Conservation (phyloP, 2,113 vertebrate genomes). For the Leucopsar rothschildi region DNA sequence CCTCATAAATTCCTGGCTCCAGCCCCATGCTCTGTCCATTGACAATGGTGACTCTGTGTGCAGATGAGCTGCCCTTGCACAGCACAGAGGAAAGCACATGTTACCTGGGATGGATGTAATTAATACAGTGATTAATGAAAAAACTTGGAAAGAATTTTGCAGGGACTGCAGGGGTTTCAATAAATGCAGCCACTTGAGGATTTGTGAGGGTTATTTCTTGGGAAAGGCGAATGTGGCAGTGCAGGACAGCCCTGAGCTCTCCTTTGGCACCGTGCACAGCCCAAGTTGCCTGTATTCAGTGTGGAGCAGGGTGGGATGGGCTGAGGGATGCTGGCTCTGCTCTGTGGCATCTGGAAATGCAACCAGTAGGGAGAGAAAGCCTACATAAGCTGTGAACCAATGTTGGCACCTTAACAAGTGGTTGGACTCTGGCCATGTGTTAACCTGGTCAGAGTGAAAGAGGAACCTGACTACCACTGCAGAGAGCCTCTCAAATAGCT, state of each 20-base stretch:
- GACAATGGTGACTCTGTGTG: conserved; percentile 52
- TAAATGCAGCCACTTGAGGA: not conserved
- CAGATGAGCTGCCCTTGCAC: not conserved
- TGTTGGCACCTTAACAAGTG: not conserved
- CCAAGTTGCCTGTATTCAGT: rapidly evolving
- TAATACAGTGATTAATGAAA: not conserved
- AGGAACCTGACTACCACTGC: not conserved
- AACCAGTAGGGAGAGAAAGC: not conserved
- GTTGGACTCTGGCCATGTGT: not conserved
- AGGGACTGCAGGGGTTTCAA: not conserved
- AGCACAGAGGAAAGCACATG: not conserved
- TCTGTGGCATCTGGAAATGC: not conserved
- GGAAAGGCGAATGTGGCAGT: not conserved
- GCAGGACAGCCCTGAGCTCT: not conserved
- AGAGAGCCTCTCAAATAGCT: not conserved
- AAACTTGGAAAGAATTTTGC: not conserved
- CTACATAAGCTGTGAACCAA: not conserved
- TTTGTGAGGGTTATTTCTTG: not conserved
- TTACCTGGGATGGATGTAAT: not conserved
- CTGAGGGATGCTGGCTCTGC: not conserved
- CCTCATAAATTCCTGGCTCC: conserved; percentile 54
- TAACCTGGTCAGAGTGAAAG: not conserved
- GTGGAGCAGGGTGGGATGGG: not conserved
- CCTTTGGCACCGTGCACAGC: not conserved
- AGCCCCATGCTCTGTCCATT: not conserved